Base-by-base conservation (phyloP, 1,140 invertebrate genomes). In the Lycorma delicatula region DNA sequence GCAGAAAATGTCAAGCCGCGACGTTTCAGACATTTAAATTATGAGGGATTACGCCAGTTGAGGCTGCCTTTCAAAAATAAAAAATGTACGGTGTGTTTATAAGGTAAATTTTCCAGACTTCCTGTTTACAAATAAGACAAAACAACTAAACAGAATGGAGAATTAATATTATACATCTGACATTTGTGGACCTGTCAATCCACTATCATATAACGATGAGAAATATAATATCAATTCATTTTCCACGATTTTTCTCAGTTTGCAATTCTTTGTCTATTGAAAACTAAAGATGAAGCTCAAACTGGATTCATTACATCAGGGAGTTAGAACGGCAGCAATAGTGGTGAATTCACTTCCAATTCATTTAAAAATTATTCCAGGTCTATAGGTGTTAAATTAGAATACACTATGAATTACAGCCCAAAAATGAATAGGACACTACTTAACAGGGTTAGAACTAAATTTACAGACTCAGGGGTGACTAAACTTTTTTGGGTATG, bases 361-460 rank as follows among this genome's bases (percentile, higher is more conserved):
- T 34, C 62, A 31, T 27, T 66, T 11, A 62, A 62, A 53, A 34
- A 60, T n/a, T n/a, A n/a, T n/a, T n/a, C n/a, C n/a, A n/a, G n/a
- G n/a, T n/a, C n/a, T n/a, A n/a, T n/a, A n/a, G n/a, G n/a, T n/a
- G n/a, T n/a, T n/a, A 46, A 51, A 26, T 59, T 67, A 47, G 59
- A 71, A 34, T 62, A 49, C n/a, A 70, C 67, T 7, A 56, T 61
- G 12, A 51, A 59, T 18, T 67, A 70, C 29, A 62, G 65, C n/a
- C 67, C 71, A 46, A 38, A 69, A 48, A 60, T 61, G n/a, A 72
- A 72, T 48, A 20, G 70, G 23, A 70, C 63, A 4, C n/a, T 72
- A 3, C 20, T 63, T 1, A 61, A 70, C n/a, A 61, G 57, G 50
- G 66, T 66, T 1, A 58, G 68, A 50, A 51, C 68, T 20, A 63